These are phyloP conservation scores for Noctua janthe DNA, from an alignment of 2,888 invertebrate genomes.

Conservation along the genomic window DNA sequence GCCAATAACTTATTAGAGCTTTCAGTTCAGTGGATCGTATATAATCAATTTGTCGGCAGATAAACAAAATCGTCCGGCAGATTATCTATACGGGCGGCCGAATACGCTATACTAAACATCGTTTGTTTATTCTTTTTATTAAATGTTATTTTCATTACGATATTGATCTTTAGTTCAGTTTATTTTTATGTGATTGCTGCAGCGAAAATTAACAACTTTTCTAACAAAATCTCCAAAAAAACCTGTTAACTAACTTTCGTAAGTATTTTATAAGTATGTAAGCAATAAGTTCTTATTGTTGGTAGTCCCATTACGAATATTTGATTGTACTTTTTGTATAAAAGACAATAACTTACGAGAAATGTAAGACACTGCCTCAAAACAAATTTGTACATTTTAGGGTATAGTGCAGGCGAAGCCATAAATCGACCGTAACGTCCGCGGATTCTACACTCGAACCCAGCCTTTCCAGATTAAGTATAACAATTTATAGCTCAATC, in stretches of 20 bases:
- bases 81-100: constrained; percentile 46
- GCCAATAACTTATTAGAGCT: constrained; percentile 66
- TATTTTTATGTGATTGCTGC: constrained; percentile 20
- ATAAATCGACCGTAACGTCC: constrained; percentile 52
- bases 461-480: constrained; percentile 60
- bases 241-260: not conserved
- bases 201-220: constrained; percentile 13
- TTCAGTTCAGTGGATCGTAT: constrained; percentile 66
- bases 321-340: not conserved
- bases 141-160: constrained; percentile 28
- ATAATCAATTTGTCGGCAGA: constrained; percentile 70
- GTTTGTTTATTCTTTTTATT: constrained; percentile 53
- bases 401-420: constrained; percentile 8
- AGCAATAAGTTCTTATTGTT: not conserved
- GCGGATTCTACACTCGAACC: constrained; percentile 43
- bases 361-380: not conserved
- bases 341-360: not conserved
- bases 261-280: not conserved
- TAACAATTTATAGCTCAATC: constrained; percentile 54
- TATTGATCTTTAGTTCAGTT: constrained; percentile 8
- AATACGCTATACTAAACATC: constrained; percentile 43
- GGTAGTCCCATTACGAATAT: not conserved
- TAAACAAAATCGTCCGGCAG: constrained; percentile 58
- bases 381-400: constrained; percentile 29
- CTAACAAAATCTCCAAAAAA: not conserved